These are phyloP conservation scores for Lithophane ornitopus DNA, from an alignment of 2,888 invertebrate species.

Conservation along the genomic window DNA sequence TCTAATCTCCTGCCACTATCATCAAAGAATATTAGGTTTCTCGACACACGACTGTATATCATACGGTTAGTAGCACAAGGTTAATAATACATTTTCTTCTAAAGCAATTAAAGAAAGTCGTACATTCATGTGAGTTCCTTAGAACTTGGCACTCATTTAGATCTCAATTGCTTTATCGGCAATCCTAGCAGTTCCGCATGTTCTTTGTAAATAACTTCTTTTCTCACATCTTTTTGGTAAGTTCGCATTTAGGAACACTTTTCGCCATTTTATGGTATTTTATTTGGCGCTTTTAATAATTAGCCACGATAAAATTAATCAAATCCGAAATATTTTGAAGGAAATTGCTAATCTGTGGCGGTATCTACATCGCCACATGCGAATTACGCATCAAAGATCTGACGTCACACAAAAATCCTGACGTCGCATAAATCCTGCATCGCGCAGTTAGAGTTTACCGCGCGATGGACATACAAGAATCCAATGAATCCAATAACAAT, in stretches of 20 bases:
- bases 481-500: too few species aligned
- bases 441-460: too few species aligned
- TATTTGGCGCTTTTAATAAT: neutral
- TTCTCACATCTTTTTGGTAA: neutral
- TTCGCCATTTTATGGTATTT: neutral
- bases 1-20: neutral
- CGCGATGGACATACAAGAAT: too few species aligned
- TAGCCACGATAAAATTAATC: neutral
- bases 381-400: too few species aligned
- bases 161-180: constrained; percentile 20
- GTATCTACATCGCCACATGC: too few species aligned
- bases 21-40: neutral
- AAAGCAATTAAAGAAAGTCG: constrained; percentile 22
- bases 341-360: neutral
- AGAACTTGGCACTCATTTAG: constrained; percentile 25
- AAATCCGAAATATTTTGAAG: neutral
- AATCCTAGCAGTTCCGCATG: neutral
- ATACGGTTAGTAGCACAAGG: neutral
- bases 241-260: neutral
- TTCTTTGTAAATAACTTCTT: constrained; percentile 5
- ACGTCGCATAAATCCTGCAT: too few species aligned
- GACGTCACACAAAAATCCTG: too few species aligned
- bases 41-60: neutral
- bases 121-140: constrained; percentile 12
- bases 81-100: constrained; percentile 3